A percentile compares a stretch with the other conserved stretches of the same genome.
Evolutionary conservation across 2,113 vertebrate genomes (phyloP).

Genomic region (Megaleporinus macrocephalus): DNA sequence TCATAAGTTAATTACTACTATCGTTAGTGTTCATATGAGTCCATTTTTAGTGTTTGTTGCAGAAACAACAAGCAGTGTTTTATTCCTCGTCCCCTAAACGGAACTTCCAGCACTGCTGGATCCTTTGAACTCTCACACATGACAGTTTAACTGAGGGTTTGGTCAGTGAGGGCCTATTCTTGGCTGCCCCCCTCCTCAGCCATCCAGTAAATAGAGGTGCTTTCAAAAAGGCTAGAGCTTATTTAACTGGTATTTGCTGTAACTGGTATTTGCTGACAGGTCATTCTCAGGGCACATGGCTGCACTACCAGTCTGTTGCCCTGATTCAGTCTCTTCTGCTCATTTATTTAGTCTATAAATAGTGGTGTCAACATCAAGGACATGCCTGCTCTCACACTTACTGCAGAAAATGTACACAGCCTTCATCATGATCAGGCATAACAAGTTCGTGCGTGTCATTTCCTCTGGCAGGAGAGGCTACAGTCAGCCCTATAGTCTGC

Average conservation of each 20-base stretch:
- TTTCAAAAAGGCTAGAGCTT: background rate
- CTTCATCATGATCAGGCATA: background rate
- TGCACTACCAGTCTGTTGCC: background rate
- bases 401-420: background rate
- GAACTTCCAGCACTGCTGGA: too few species aligned
- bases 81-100: too few species aligned
- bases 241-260: background rate
- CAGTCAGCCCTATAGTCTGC: background rate
- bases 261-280: background rate
- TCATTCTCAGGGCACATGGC: background rate
- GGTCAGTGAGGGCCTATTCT: too few species aligned
- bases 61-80: too few species aligned
- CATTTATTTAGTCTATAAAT: constrained; percentile 3
- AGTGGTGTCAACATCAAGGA: background rate
- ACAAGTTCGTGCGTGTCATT: background rate
- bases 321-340: background rate
- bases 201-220: background rate
- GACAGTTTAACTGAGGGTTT: too few species aligned
- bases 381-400: background rate
- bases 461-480: background rate
- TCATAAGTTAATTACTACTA: too few species aligned
- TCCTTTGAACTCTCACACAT: too few species aligned
- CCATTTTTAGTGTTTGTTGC: too few species aligned
- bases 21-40: too few species aligned
- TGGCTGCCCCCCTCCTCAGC: background rate